Evolutionary conservation across 1,140 invertebrate genomes (phyloP).

Genomic region (Brachionus plicatilis): DNA sequence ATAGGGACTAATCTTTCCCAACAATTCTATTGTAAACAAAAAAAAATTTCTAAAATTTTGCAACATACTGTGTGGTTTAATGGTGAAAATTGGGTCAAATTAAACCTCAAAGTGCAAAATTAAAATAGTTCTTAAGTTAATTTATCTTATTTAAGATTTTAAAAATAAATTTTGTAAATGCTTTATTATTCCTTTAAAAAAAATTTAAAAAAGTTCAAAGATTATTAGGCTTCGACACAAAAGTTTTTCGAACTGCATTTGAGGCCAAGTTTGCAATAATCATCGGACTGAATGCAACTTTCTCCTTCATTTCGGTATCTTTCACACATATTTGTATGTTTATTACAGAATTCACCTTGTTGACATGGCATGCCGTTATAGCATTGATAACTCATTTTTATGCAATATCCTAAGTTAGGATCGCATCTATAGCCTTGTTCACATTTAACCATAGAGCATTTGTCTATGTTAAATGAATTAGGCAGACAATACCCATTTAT

Average conservation of each 20-base stretch:
- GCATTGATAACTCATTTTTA: not conserved
- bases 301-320: not conserved
- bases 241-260: not conserved
- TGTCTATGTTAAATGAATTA: not conserved
- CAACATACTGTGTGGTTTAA: too few relatives aligned
- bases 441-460: not conserved
- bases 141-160: too few relatives aligned
- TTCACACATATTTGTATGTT: not conserved
- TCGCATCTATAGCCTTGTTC: not conserved
- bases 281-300: not conserved
- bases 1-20: too few relatives aligned
- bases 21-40: too few relatives aligned
- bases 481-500: not conserved
- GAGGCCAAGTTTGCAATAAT: not conserved
- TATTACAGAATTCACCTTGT: not conserved
- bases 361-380: not conserved
- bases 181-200: not conserved
- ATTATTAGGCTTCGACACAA: not conserved
- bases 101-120: too few relatives aligned
- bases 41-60: too few relatives aligned
- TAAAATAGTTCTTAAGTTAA: too few relatives aligned
- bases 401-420: not conserved
- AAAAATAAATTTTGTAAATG: not conserved
- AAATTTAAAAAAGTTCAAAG: not conserved
- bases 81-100: too few relatives aligned